A percentile compares a stretch with the other conserved stretches of the same genome.
Evolutionary conservation across 2,113 vertebrate species (phyloP).

Genomic region (Tychaedon coryphoeus): DNA sequence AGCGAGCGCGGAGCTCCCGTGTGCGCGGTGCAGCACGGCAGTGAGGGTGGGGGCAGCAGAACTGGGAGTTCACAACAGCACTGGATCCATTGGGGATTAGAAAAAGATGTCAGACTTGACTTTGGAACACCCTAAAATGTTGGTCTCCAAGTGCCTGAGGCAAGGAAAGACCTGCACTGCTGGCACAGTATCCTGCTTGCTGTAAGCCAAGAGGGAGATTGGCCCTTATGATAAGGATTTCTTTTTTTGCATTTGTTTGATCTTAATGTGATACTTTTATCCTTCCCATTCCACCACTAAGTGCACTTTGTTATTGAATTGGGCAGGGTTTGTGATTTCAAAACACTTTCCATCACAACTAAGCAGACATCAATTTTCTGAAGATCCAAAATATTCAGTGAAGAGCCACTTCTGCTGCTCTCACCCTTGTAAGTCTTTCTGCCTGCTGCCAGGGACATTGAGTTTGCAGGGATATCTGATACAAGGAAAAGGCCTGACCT

Average conservation of each 20-base stretch:
- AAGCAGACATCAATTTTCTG: background rate
- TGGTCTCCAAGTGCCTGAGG: background rate
- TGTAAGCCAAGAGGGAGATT: background rate
- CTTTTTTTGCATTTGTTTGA: background rate
- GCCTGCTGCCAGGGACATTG: background rate
- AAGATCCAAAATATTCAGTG: background rate
- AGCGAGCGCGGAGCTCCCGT: accelerated
- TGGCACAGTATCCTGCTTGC: background rate
- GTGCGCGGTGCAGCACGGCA: background rate
- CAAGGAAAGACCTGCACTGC: background rate
- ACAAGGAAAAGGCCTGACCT: background rate
- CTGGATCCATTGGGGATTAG: accelerated
- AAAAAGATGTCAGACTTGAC: background rate
- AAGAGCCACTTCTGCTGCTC: background rate
- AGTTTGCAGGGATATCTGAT: background rate
- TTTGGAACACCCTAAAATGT: background rate
- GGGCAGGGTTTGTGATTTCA: background rate
- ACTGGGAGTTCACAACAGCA: background rate
- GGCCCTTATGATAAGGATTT: background rate
- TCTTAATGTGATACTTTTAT: background rate
- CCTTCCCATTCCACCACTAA: background rate
- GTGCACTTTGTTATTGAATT: background rate
- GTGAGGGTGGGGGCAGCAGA: background rate
- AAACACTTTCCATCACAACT: background rate
- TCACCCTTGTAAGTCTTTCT: background rate